phyloP scores from a whole-genome alignment of 2,113 vertebrate species.

The Vidua macroura region DNA sequence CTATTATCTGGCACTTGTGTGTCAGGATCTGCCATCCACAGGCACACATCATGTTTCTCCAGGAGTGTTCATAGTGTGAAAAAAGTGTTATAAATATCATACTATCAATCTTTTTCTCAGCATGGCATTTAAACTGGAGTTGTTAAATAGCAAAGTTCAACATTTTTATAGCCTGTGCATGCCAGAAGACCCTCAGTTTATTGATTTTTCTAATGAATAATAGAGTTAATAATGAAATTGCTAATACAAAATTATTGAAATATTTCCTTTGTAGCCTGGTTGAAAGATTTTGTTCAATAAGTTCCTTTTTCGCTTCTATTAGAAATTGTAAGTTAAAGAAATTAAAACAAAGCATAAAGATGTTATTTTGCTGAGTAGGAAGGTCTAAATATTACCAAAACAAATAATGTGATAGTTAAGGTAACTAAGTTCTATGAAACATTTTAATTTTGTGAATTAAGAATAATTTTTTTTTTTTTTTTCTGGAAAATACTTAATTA shows the following conservation, averaged over 20 bases:
- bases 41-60: not conserved
- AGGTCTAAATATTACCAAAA: not conserved
- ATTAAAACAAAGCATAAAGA: not conserved
- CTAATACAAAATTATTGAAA: not conserved
- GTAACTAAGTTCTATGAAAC: not conserved
- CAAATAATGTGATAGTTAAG: not conserved
- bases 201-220: not conserved
- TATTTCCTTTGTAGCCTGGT: not conserved
- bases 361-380: not conserved
- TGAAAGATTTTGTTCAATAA: not conserved
- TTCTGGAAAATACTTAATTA: not conserved
- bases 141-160: slow-evolving; percentile 48
- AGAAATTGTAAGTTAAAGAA: not conserved
- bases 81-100: not conserved
- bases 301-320: not conserved
- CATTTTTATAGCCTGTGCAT: not conserved
- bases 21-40: not conserved
- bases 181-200: not conserved
- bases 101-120: not conserved
- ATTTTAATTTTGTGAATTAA: not conserved
- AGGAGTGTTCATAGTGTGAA: not conserved
- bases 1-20: not conserved
- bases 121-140: not conserved
- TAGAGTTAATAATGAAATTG: not conserved
- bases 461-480: not conserved